These are phyloP conservation scores for Limulus polyphemus DNA, from an alignment of 2,888 invertebrate genomes.

Conservation along the genomic window DNA sequence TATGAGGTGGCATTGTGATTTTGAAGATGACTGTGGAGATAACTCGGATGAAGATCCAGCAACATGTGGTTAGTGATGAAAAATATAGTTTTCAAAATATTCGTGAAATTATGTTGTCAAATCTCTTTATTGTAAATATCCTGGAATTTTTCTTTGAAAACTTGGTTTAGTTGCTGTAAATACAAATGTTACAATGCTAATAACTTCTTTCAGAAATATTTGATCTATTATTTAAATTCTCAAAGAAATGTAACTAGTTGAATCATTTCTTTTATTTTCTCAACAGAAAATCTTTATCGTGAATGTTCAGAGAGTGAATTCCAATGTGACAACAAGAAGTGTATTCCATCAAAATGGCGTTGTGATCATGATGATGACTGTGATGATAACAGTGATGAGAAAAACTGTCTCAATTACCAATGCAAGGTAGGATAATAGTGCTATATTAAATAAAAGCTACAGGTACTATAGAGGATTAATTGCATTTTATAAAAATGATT, in stretches of 20 bases:
- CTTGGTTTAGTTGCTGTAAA: too few species aligned
- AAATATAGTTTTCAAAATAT: background rate
- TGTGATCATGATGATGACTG: constrained; percentile 90
- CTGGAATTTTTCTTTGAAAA: too few species aligned
- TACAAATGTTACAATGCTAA: too few species aligned
- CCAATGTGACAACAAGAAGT: constrained; percentile 72
- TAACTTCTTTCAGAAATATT: too few species aligned
- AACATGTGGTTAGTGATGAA: constrained; percentile 45
- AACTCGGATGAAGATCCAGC: constrained; percentile 74
- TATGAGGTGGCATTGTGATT: constrained; percentile 85
- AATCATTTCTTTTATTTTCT: background rate
- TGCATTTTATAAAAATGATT: too few species aligned
- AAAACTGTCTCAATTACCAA: constrained; percentile 64
- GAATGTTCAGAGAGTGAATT: constrained; percentile 90
- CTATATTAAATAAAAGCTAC: too few species aligned
- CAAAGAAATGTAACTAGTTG: background rate
- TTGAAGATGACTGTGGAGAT: constrained; percentile 90
- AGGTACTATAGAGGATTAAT: too few species aligned
- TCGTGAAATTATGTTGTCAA: background rate
- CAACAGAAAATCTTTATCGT: constrained; percentile 57
- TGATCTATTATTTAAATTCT: too few species aligned
- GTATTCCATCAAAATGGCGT: constrained; percentile 81
- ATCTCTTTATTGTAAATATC: background rate
- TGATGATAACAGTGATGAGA: constrained; percentile 84
- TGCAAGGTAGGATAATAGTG: constrained; percentile 48